These are phyloP conservation scores for Coenonympha glycerion DNA, from an alignment of 2,888 invertebrate genomes.

Conservation along the genomic window DNA sequence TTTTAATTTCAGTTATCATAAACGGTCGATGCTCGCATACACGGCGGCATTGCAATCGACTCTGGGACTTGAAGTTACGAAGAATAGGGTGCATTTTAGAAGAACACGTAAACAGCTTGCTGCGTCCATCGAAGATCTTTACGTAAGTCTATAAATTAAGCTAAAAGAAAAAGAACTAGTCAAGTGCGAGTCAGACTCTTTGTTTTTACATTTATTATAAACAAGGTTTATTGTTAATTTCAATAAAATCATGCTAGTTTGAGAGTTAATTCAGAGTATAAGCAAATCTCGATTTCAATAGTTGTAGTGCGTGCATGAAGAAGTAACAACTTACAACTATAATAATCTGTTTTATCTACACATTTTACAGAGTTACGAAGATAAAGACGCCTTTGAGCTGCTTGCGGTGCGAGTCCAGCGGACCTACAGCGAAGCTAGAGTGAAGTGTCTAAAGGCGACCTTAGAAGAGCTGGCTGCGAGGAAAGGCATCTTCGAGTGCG, in stretches of 20 bases:
- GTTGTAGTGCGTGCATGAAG: too few relatives aligned
- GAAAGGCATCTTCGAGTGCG: slow-evolving; percentile 37
- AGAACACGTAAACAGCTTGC: slow-evolving; percentile 37
- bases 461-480: slow-evolving; percentile 36
- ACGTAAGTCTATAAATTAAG: slow-evolving; percentile 36
- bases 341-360: too few relatives aligned
- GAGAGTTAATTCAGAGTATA: too few relatives aligned
- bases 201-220: too few relatives aligned
- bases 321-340: too few relatives aligned
- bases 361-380: slow-evolving; percentile 37
- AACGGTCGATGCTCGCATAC: slow-evolving; percentile 44
- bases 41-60: slow-evolving; percentile 50
- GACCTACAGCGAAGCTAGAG: slow-evolving; percentile 39
- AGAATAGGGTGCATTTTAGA: slow-evolving; percentile 42
- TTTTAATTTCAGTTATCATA: slow-evolving; percentile 41
- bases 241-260: too few relatives aligned
- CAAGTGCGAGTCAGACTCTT: too few relatives aligned
- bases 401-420: slow-evolving; percentile 49
- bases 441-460: slow-evolving; percentile 32
- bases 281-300: too few relatives aligned
- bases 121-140: slow-evolving; percentile 37
- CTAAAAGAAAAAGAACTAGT: too few relatives aligned
- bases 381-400: slow-evolving; percentile 46
- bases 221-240: too few relatives aligned
- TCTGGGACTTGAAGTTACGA: slow-evolving; percentile 47